Percentiles rank a stretch among this genome's conserved stretches.
Evolutionary conservation across 2,113 vertebrate species (phyloP).

Genomic region (Taxidea taxus): DNA sequence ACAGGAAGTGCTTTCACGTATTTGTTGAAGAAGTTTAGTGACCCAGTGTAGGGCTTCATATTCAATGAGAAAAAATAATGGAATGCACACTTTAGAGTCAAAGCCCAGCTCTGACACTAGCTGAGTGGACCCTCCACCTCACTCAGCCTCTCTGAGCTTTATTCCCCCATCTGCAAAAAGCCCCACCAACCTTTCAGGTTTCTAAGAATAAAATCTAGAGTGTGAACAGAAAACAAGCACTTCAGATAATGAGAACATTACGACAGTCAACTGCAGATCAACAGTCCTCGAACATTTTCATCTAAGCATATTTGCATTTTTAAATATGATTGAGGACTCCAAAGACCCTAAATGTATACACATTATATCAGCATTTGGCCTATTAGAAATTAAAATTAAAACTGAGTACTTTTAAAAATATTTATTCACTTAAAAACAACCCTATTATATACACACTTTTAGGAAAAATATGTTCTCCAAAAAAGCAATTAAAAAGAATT

Average conservation of each 20-base stretch:
- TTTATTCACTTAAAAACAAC: not conserved
- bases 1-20: not conserved
- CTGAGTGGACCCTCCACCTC: not conserved
- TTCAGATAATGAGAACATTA: not conserved
- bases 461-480: not conserved
- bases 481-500: not conserved
- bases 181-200: not conserved
- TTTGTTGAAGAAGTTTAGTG: not conserved
- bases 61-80: not conserved
- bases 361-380: not conserved
- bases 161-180: not conserved
- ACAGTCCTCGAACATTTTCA: not conserved
- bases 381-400: not conserved
- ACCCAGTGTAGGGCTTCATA: not conserved
- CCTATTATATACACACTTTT: not conserved
- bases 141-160: not conserved
- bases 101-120: not conserved
- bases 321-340: not conserved
- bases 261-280: not conserved
- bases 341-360: not conserved
- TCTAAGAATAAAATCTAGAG: not conserved
- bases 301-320: not conserved
- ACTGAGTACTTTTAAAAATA: not conserved
- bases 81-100: not conserved
- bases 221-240: not conserved